A percentile compares a stretch with the other conserved stretches of the same genome.
These are phyloP conservation scores for Hirudinaria manillensis DNA, from an alignment of 2,888 invertebrate genomes.

Conservation along the genomic window DNA sequence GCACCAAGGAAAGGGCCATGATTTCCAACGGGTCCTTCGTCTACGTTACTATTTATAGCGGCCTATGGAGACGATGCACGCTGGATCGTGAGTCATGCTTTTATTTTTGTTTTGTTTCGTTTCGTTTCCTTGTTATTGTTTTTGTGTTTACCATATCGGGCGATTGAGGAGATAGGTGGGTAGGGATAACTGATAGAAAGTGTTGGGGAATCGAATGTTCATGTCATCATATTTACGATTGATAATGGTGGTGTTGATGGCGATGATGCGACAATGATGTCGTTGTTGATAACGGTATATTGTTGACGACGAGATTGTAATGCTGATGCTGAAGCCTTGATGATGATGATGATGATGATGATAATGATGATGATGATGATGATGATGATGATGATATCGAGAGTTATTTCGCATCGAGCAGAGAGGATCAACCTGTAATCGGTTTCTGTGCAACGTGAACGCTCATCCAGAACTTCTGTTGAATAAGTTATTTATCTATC, in stretches of 20 bases:
- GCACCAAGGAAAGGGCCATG: constrained; percentile 19
- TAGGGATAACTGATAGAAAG: too few relatives aligned
- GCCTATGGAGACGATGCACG: constrained; percentile 28
- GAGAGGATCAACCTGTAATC: too few relatives aligned
- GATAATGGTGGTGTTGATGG: too few relatives aligned
- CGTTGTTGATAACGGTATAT: not conserved
- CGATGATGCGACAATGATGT: not conserved
- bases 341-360: constrained; percentile 9
- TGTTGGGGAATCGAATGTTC: too few relatives aligned
- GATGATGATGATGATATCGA: constrained; percentile 12
- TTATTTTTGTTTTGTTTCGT: not conserved
- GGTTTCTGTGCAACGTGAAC: too few relatives aligned
- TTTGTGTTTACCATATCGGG: not conserved
- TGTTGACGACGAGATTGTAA: not conserved
- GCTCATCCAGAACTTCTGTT: too few relatives aligned
- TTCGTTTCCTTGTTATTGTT: too few relatives aligned
- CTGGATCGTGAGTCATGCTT: constrained; percentile 22
- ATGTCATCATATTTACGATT: too few relatives aligned
- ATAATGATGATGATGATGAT: constrained; percentile 21
- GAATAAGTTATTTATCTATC: too few relatives aligned
- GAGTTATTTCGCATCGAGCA: not conserved
- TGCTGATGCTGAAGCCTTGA: not conserved
- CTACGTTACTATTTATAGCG: constrained; percentile 29
- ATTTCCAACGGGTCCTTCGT: constrained; percentile 9
- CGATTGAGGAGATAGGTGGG: too few relatives aligned